Percentiles rank a stretch among this genome's conserved stretches.
Evolutionary conservation across 2,797 vertebrate genomes (phyloP).

Genomic region (Coluber constrictor): DNA sequence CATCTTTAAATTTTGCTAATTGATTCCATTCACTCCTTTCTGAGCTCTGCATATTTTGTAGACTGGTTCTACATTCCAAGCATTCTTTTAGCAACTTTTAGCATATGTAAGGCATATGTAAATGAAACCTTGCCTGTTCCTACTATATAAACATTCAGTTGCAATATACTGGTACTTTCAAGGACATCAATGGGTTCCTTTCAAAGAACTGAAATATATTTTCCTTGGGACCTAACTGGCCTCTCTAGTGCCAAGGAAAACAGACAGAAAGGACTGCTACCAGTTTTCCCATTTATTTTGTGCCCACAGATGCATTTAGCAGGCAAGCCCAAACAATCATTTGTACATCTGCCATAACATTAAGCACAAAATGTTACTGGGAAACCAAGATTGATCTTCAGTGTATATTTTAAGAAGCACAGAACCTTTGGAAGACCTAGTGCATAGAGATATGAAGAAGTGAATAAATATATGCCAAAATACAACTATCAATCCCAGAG

Average conservation of each 20-base stretch:
- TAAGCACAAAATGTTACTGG: neutral
- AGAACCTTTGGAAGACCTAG: accelerated
- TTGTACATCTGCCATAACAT: conserved; percentile 29
- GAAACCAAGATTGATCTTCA: neutral
- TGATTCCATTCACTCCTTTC: neutral
- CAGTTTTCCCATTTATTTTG: conserved; percentile 24
- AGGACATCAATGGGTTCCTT: neutral
- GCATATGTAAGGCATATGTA: neutral
- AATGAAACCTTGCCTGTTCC: neutral
- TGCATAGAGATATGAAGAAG: neutral
- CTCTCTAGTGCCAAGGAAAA: neutral
- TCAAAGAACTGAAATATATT: conserved; percentile 25
- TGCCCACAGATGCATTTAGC: conserved; percentile 20
- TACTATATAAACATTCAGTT: neutral
- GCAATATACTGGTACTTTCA: neutral
- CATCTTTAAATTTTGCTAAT: neutral
- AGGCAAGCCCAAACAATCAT: conserved; percentile 25
- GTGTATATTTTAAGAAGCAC: accelerated
- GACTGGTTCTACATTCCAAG: neutral
- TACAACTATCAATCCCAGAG: too few species aligned
- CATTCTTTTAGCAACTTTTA: neutral
- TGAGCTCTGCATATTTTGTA: neutral
- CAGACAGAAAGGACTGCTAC: neutral
- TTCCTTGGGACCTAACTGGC: conserved; percentile 7
- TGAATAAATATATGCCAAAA: too few species aligned